Conservation (phyloP, 2,113 vertebrate genomes). For the Nibea albiflora region DNA sequence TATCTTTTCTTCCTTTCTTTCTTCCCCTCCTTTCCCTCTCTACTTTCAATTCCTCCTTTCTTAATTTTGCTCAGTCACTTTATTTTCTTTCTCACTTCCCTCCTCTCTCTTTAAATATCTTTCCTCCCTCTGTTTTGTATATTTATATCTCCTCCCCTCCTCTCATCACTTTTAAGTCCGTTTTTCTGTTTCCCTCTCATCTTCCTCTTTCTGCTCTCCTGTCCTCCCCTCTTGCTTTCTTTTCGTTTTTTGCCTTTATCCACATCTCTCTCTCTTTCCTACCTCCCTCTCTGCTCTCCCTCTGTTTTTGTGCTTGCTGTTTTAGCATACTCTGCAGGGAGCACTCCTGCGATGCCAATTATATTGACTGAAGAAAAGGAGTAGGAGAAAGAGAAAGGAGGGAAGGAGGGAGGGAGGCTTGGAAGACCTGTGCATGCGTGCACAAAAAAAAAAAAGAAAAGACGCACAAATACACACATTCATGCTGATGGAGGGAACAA, state of each 20-base stretch:
- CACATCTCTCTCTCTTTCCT: slow-evolving; percentile 54
- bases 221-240: slow-evolving; percentile 47
- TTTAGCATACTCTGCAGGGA: slow-evolving; percentile 84
- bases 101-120: slow-evolving; percentile 9
- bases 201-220: slow-evolving; percentile 32
- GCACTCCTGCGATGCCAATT: slow-evolving; percentile 84
- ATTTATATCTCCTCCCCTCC: slow-evolving; percentile 45
- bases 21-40: background rate
- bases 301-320: slow-evolving; percentile 76
- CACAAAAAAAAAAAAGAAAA: background rate
- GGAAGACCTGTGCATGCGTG: slow-evolving; percentile 55
- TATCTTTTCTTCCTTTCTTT: background rate
- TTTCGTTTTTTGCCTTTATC: slow-evolving; percentile 54
- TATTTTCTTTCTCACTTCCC: background rate
- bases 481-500: slow-evolving; percentile 45
- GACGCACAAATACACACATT: slow-evolving; percentile 59
- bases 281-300: slow-evolving; percentile 53
- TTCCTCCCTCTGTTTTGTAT: slow-evolving; percentile 1
- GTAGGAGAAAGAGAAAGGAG: slow-evolving; percentile 51
- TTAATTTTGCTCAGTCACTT: background rate
- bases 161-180: slow-evolving; percentile 47
- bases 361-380: slow-evolving; percentile 82
- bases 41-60: background rate
- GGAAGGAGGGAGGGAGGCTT: slow-evolving; percentile 5
- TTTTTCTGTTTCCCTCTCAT: slow-evolving; percentile 33